Evolutionary conservation across 2,113 vertebrate genomes (phyloP).

Genomic region (Amblyopsis rosae): DNA sequence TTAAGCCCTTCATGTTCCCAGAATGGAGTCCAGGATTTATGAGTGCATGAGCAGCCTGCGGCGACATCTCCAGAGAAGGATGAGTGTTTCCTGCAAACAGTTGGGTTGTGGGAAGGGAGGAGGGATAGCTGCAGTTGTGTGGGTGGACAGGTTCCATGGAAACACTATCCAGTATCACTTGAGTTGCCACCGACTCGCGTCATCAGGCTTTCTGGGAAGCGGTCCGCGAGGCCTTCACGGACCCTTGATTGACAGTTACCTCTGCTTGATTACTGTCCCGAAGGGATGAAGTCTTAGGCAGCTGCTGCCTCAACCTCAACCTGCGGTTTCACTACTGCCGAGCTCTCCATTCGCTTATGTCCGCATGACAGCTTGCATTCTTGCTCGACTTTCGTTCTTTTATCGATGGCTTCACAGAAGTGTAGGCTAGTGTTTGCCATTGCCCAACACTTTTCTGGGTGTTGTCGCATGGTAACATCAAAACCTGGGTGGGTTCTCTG

Average conservation of each 20-base stretch:
- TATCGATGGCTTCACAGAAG: no score
- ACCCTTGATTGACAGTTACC: conserved; percentile 68
- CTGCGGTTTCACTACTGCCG: conserved; percentile 35
- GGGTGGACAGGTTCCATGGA: conserved; percentile 67
- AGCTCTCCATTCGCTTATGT: conserved; percentile 48
- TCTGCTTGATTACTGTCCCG: conserved; percentile 62
- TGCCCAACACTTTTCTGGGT: no score
- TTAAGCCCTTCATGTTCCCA: conserved; percentile 67
- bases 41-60: conserved; percentile 60
- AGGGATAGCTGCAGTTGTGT: conserved; percentile 5
- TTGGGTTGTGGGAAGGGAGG: conserved; percentile 2
- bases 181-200: conserved; percentile 61
- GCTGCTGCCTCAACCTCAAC: conserved; percentile 60
- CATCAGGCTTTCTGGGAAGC: conserved; percentile 70
- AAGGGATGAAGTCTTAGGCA: conserved; percentile 52
- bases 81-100: conserved; percentile 73
- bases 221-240: conserved; percentile 50
- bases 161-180: conserved; percentile 58
- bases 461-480: no score
- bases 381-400: no score
- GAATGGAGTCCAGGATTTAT: conserved; percentile 68
- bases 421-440: no score
- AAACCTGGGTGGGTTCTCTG: no score
- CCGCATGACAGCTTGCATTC: conserved; percentile 36
- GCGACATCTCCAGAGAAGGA: conserved; percentile 72